Conservation (phyloP, 2,113 vertebrate genomes). For the Halichoeres trimaculatus region DNA sequence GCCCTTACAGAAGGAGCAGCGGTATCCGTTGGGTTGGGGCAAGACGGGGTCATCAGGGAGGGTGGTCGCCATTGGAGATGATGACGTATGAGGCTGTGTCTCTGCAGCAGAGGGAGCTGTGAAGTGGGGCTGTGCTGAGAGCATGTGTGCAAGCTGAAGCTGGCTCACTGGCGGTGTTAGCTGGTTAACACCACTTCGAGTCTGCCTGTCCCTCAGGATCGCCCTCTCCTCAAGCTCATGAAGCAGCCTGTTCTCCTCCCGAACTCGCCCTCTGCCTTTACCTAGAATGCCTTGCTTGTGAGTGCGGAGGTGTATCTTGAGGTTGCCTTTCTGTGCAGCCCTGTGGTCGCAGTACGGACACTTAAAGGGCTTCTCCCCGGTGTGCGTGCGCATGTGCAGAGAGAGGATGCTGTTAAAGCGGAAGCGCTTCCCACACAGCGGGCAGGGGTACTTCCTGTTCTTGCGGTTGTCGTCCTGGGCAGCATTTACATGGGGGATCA, state of each 20-base stretch:
- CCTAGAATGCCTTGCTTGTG: conserved; percentile 98
- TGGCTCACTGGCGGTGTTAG: conserved; percentile 68
- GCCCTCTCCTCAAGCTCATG: conserved; percentile 98
- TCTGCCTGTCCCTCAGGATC: conserved; percentile 94
- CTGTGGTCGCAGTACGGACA: conserved; percentile 98
- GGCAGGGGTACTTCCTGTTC: conserved; percentile 97
- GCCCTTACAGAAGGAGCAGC: conserved; percentile 98
- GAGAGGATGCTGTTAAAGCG: conserved; percentile 99
- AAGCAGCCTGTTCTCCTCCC: conserved; percentile 95
- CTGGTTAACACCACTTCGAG: conserved; percentile 85
- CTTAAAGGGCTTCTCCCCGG: conserved; percentile 98
- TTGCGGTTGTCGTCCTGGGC: conserved; percentile 94
- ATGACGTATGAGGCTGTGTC: conserved; percentile 80
- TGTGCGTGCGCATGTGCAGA: conserved; percentile 98
- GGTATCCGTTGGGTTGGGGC: conserved; percentile 87
- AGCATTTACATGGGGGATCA: conserved; percentile 93
- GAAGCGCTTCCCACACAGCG: conserved; percentile 96
- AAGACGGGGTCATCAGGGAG: conserved; percentile 86
- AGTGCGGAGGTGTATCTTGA: conserved; percentile 98
- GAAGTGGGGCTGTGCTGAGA: conserved; percentile 23
- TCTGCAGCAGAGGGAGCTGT: conserved; percentile 84
- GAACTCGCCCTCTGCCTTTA: conserved; percentile 94
- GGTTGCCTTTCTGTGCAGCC: conserved; percentile 97
- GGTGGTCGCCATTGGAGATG: conserved; percentile 85
- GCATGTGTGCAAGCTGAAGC: conserved; percentile 79